phyloP scores from a whole-genome alignment of 1,140 invertebrate species.

The Drosophila takahashii region DNA sequence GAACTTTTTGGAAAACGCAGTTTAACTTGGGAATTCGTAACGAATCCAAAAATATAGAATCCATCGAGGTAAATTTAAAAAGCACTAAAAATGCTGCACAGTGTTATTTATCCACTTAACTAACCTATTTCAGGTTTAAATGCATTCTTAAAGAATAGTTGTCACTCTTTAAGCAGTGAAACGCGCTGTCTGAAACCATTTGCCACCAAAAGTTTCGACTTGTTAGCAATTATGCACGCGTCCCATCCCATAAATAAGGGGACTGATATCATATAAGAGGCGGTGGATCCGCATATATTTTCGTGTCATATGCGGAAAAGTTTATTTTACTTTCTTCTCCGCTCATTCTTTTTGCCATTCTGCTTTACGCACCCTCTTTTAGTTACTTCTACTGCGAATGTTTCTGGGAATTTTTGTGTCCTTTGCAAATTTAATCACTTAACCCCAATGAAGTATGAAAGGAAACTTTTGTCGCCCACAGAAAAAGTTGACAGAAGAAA shows the following conservation, averaged over 20 bases:
- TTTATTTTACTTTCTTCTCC: slow-evolving; percentile 34
- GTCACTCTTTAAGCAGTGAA: background rate
- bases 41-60: no score
- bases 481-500: slow-evolving; percentile 59
- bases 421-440: slow-evolving; percentile 79
- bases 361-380: slow-evolving; percentile 5
- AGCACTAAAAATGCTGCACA: no score
- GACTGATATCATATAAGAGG: background rate
- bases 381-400: slow-evolving; percentile 10
- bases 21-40: no score
- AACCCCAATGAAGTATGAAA: slow-evolving; percentile 78
- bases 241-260: background rate
- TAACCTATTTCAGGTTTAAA: no score
- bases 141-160: background rate
- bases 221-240: slow-evolving; percentile 61
- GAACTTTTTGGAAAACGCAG: no score
- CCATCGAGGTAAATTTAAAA: no score
- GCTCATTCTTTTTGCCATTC: slow-evolving; percentile 16
- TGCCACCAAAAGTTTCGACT: slow-evolving; percentile 38
- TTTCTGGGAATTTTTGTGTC: slow-evolving; percentile 41
- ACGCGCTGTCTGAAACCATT: slow-evolving; percentile 18
- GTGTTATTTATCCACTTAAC: no score
- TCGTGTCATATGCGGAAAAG: slow-evolving; percentile 61
- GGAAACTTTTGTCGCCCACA: slow-evolving; percentile 56
- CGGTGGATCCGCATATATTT: slow-evolving; percentile 21